Base-by-base conservation (phyloP, 2,797 vertebrate species). In the Spondyliosoma cantharus region DNA sequence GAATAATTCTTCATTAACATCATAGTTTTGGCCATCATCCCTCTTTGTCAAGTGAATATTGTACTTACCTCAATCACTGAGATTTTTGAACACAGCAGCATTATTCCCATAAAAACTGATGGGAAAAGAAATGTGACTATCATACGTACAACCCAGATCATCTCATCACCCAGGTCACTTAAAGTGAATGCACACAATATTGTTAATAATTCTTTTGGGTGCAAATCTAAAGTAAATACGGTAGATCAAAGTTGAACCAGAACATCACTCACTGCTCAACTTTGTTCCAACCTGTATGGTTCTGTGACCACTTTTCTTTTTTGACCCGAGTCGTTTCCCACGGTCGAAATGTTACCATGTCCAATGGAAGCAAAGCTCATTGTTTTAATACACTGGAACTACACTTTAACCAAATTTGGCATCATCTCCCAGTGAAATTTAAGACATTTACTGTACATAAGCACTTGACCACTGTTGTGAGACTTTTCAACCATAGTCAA, bases 21-120 rank as follows among this genome's bases (percentile, higher is more conserved):
- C 15, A 5, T 43, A 7, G n/a, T 17, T 43, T n/a, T 58, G 42
- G n/a, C n/a, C n/a, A n/a, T n/a, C n/a, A n/a, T 37, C 19, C 53
- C 14, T 1, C 1, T n/a, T 19, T 15, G 11, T 50, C 16, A 50
- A 46, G 14, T 54, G 46, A 73, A 74, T 7, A 43, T 32, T 60
- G 19, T 29, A 0, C 52, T 57, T 20, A 0, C 8, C 59, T 29
- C 25, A 14, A 0, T 37, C 15, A 20, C 20, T 27, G 22, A 52
- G 8, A 22, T 67, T 56, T 45, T 19, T 15, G 56, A 67, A 45
- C 24, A 43, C 19, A 14, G 22, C 7, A 12, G 5, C 5, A 19
- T 52, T 0, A 0, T 48, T 46, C 3, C 7, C 8, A 11, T 32
- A 9, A 3, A 46, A 22, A 17, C 56, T 7, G 22, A 7, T 15